phyloP scores from a whole-genome alignment of 2,113 vertebrate species.

The Cinclus mexicanus region DNA sequence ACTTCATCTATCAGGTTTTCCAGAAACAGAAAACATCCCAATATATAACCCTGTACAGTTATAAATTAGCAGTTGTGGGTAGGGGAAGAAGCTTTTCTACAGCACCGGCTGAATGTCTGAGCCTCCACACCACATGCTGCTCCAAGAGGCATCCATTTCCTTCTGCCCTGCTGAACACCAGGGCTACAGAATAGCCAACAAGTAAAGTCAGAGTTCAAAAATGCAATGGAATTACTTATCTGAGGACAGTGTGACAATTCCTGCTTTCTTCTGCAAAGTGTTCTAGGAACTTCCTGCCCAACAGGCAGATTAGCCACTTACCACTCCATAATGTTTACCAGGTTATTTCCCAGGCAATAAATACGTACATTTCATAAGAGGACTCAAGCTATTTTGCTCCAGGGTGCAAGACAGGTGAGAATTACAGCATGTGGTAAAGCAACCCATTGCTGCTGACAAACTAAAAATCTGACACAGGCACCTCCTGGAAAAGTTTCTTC shows the following conservation, averaged over 20 bases:
- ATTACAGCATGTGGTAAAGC: accelerated
- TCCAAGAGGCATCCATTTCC: background rate
- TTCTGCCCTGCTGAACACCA: background rate
- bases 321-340: accelerated
- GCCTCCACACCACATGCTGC: background rate
- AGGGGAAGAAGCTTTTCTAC: background rate
- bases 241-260: background rate
- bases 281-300: background rate
- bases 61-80: background rate
- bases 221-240: background rate
- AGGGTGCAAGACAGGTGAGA: background rate
- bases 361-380: background rate
- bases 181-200: background rate
- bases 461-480: background rate
- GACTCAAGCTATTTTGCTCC: background rate
- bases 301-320: background rate
- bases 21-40: background rate
- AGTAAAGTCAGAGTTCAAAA: background rate
- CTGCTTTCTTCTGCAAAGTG: background rate
- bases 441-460: background rate
- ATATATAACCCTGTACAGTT: background rate
- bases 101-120: background rate
- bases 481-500: background rate
- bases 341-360: background rate
- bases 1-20: background rate